A percentile compares a stretch with the other conserved stretches of the same genome.
Evolutionary conservation across 2,888 invertebrate genomes (phyloP).

Genomic region (Galerucella pusilla): DNA sequence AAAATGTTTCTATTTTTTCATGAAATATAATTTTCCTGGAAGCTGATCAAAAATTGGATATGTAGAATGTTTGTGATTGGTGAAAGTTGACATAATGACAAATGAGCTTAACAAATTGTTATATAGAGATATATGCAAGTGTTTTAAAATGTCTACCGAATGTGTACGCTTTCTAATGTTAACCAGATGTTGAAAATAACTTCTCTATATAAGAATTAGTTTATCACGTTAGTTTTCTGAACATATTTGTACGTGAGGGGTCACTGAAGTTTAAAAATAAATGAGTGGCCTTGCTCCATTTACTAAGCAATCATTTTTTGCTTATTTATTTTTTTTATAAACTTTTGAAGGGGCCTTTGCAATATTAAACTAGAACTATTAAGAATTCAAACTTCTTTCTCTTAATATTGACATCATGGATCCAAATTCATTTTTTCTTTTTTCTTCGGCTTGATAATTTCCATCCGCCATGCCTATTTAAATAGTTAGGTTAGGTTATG

Average conservation of each 20-base stretch:
- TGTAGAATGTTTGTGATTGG: background rate
- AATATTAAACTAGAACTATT: no score
- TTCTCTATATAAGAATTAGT: slow-evolving; percentile 4
- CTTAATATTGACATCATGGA: no score
- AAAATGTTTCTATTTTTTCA: no score
- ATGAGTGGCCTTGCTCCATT: slow-evolving; percentile 6
- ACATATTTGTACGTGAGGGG: background rate
- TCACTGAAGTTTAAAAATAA: slow-evolving; percentile 15
- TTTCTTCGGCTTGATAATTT: no score
- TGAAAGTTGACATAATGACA: background rate
- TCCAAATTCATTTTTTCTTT: no score
- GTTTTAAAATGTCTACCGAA: slow-evolving; percentile 14
- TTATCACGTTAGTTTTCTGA: slow-evolving; percentile 2
- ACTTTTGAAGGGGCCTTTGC: no score
- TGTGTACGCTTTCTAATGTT: slow-evolving; percentile 20
- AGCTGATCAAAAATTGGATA: background rate
- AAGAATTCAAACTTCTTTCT: no score
- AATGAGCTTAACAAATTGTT: slow-evolving; percentile 6
- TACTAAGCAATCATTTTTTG: background rate
- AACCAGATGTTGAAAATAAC: slow-evolving; percentile 19
- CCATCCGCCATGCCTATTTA: no score
- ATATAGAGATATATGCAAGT: slow-evolving; percentile 4
- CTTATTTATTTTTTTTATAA: no score
- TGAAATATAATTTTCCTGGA: no score
- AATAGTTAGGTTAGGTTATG: no score